Percentiles rank a stretch among this genome's conserved stretches.
Evolutionary conservation across 2,113 vertebrate genomes (phyloP).

Genomic region (Percina caprodes): DNA sequence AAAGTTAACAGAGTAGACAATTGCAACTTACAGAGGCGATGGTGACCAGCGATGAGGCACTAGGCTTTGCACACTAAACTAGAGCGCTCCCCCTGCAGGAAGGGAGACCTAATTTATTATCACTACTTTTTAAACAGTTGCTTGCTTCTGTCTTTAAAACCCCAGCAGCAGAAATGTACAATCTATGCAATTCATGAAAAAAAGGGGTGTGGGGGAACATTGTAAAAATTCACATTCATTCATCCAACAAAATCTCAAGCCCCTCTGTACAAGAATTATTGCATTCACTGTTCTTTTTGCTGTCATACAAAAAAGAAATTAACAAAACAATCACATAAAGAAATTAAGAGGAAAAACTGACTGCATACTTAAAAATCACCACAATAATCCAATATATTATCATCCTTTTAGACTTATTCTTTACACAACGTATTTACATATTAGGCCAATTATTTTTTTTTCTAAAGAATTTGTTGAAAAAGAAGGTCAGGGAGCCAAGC

Average conservation of each 20-base stretch:
- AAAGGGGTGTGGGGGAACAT: background rate
- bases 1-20: constrained; percentile 9
- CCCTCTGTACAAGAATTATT: constrained; percentile 80
- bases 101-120: constrained; percentile 69
- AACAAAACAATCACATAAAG: constrained; percentile 46
- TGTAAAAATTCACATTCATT: constrained; percentile 83
- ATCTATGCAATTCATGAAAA: constrained; percentile 67
- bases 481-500: constrained; percentile 60
- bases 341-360: constrained; percentile 50
- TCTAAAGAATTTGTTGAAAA: constrained; percentile 52
- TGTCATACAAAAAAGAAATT: constrained; percentile 61
- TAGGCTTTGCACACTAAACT: constrained; percentile 66
- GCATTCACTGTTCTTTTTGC: constrained; percentile 79
- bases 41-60: constrained; percentile 71
- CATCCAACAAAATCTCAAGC: constrained; percentile 73
- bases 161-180: constrained; percentile 78
- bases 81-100: constrained; percentile 67
- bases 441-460: constrained; percentile 67
- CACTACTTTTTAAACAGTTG: constrained; percentile 67
- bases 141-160: constrained; percentile 61
- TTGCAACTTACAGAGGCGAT: constrained; percentile 15
- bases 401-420: constrained; percentile 80
- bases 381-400: constrained; percentile 84
- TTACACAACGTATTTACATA: constrained; percentile 82
- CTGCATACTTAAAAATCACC: constrained; percentile 79